phyloP scores from a whole-genome alignment of 92 coral and sea anemone species.

The Phenganax marumi region DNA sequence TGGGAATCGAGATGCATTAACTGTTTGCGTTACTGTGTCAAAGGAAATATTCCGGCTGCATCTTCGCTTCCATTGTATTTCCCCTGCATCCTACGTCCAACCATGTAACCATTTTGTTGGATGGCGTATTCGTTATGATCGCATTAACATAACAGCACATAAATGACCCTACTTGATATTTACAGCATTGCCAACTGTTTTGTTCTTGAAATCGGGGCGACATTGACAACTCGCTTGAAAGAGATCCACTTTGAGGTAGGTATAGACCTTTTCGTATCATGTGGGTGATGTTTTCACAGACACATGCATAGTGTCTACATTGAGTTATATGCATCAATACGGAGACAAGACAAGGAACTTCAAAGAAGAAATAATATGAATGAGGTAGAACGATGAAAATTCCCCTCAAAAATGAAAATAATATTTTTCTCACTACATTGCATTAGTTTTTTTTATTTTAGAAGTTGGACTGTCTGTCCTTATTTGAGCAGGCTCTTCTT shows the following conservation, averaged over 20 bases:
- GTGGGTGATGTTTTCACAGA: not conserved
- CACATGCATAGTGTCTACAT: not conserved
- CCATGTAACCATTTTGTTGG: conserved; percentile 17
- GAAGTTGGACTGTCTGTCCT: not conserved
- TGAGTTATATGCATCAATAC: not conserved
- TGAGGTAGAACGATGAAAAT: not conserved
- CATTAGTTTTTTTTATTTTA: not conserved
- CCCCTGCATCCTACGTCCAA: not conserved
- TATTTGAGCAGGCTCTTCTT: not conserved
- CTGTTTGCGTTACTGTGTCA: too few species aligned
- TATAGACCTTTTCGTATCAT: not conserved
- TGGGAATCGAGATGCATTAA: too few species aligned
- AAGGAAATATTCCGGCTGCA: not conserved
- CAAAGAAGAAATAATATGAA: not conserved
- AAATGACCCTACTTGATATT: conserved; percentile 14
- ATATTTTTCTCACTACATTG: not conserved
- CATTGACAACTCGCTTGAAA: not conserved
- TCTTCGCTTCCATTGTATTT: not conserved
- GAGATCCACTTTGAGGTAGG: not conserved
- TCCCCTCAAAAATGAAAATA: conserved; percentile 18
- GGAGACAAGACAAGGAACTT: conserved; percentile 1
- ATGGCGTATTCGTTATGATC: conserved; percentile 28
- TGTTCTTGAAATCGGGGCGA: too few species aligned
- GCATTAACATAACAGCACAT: not conserved
- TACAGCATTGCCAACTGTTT: not conserved